A percentile compares a stretch with the other conserved stretches of the same genome.
Conservation (phyloP, 1,140 invertebrate species). For the Caenorhabditis brenneri region DNA sequence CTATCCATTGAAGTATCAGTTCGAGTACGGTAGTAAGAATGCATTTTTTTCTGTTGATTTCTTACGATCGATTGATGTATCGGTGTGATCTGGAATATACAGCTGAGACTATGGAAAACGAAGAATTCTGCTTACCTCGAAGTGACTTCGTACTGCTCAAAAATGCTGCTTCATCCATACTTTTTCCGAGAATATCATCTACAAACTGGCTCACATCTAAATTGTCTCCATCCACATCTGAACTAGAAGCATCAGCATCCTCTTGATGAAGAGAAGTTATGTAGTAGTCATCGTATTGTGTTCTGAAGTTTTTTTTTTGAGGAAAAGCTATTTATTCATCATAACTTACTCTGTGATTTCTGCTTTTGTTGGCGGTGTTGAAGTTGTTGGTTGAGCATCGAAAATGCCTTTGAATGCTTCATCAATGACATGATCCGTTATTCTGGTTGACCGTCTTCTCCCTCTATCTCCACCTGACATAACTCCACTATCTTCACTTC, state of each 20-base stretch:
- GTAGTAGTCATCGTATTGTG: conserved; percentile 8
- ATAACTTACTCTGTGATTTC: not conserved
- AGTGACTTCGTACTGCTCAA: conserved; percentile 29
- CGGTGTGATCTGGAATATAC: not conserved
- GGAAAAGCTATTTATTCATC: not conserved
- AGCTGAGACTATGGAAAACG: not conserved
- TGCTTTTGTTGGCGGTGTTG: not conserved
- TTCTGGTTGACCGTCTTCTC: not conserved
- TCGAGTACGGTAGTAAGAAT: conserved; percentile 13
- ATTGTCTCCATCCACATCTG: not conserved
- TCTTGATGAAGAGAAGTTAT: conserved; percentile 14
- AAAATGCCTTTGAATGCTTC: conserved; percentile 22
- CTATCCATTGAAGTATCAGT: conserved; percentile 10
- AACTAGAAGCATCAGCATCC: not conserved
- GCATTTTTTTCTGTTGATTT: not conserved
- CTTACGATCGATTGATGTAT: conserved; percentile 13
- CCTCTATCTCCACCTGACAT: conserved; percentile 25
- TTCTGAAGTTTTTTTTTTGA: not conserved
- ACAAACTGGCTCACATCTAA: conserved; percentile 24
- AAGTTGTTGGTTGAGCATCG: not conserved
- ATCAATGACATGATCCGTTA: conserved; percentile 20
- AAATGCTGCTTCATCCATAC: conserved; percentile 7
- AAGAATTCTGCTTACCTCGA: not conserved
- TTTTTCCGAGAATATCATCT: conserved; percentile 26
- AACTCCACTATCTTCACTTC: conserved; percentile 38